Evolutionary conservation across 2,797 vertebrate genomes (phyloP), one percentile per base, ranked within the genome.

Genomic region (Microchirus variegatus): DNA sequence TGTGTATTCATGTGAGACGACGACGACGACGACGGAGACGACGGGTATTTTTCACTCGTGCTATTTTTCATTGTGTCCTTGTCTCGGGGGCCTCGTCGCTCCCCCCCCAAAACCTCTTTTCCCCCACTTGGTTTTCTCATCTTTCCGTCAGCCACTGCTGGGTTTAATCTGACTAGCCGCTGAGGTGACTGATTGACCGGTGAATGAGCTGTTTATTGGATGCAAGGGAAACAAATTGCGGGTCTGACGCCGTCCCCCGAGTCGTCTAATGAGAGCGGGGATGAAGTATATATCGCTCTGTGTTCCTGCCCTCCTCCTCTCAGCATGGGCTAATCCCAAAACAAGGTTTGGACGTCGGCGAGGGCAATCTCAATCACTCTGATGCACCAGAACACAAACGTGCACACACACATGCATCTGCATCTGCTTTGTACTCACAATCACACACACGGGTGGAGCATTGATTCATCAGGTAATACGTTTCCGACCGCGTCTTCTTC

Each of bases 201-300:
- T 73, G 90, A 93, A 94, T 92, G 91, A 93, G 92, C 90, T 90
- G 87, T 91, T 93, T 94, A 93, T 94, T 94, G 93, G 91, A 93
- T 93, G 91, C 91, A 91, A 91, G 85, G 86, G 88, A 93, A 93
- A 93, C 91, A 93, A 93, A 94, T 93, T 92, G 91, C 89, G 74
- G 74, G 89, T 89, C 91, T 90, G 91, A 92, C 89, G 83, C 84
- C 84, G 83, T 90, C 90, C 80, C 88, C 85, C 74, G 87, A 90
- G 85, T 89, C 88, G 85, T 84, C 87, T 91, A 91, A 93, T 91
- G 91, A 92, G 91, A 91, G 87, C 73, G 81, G 61, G 91, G 90
- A 91, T 89, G 90, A 89, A 90, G 89, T 89, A 81, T 89, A 81
- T 87, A 89, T 82, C 85, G 73, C 88, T 86, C 75, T 88, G 79